Evolutionary conservation across 2,113 vertebrate species (phyloP), one percentile per base, ranked within the genome.

Genomic region (Limanda limanda): DNA sequence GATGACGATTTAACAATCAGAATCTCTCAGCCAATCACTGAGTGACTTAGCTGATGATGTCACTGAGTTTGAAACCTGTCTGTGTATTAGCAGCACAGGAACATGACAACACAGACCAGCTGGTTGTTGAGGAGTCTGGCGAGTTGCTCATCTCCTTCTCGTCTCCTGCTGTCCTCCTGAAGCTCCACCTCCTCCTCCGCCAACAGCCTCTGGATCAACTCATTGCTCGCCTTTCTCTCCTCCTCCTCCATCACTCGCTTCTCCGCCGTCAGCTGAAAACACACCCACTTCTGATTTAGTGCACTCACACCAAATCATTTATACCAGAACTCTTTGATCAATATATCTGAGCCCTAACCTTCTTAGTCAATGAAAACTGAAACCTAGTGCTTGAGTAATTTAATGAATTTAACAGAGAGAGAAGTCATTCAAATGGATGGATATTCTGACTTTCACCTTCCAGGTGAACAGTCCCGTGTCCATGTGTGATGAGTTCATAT

Each of bases 141-240:
- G 76, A 99, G 71, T 42, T 89, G 92, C 83, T 98, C 97, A 31
- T 99, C 98, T 0, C 88, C 92, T 55, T 95, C 93, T 23, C 93
- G 86, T 58, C 81, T 93, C 59, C 73, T 85, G 45, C 81, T 93
- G 81, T 95, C 92, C 71, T 96, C 95, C 23, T 82, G 87, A 84
- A 88, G 4, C 6, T 79, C 92, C 42, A 89, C 81, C 63, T 96
- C 86, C 5, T 99, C 97, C 85, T 97, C 96, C 0, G 92, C 94
- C 71, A 99, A 84, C 12, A 98, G 92, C 1, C 25, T 88, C 55
- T 95, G 95, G 84, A 99, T 98, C 69, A 95, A 96, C 14, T 96
- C 95, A 88, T 97, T 95, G 11, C 97, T 98, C 2, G 95, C 97
- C 71, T 86, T 95, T 63, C 88, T 92, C 89, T 98, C 95, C 76